Evolutionary conservation across 1,140 invertebrate species (phyloP), one percentile per base, ranked within the genome.

Genomic region (Cotesia glomerata): DNA sequence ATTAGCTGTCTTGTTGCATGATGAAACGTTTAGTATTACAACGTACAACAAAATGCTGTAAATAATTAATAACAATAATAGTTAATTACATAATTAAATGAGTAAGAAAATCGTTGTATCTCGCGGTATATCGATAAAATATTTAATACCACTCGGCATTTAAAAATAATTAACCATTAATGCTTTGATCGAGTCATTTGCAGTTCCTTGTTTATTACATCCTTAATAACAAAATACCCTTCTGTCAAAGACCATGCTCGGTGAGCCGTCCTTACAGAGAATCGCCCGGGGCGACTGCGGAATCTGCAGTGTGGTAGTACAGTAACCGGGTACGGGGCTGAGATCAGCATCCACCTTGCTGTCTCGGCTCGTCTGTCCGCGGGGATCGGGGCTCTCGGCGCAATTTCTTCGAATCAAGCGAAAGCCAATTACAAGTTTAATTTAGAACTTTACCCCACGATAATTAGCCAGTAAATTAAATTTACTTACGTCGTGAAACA

Each of bases 371-470:
- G 11, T 9, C 39, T 11, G 5, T 11, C 7, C 39, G 26, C 49
- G 26, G 18, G 61, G 62, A 32, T 32, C 36, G 45, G 26, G 14
- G 34, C 45, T 80, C 78, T 81, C 79, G 79, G 82, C 72, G 75
- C 78, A 81, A 85, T 86, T 86, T 86, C 84, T 86, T 86, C 81
- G 84, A 86, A 85, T 86, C 82, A 76, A 79, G 79, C 80, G 80
- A 84, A 84, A 86, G 83, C 82, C 80, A 85, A 85, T 86, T 86
- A 86, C 83, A 85, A 86, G 84, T 86, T 86, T 83, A 82, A 84
- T 84, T 85, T 81, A 79, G 80, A 85, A 85, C 81, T 84, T 85
- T 82, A 39, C 16, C 39, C 18, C 73, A 73, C 78, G 84, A 86
- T 85, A 86, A 86, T 86, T 86, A 85, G 80, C 82, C 79, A 80